These are phyloP conservation scores for Harpagus bidentatus DNA, from an alignment of 2,113 vertebrate species.

Conservation along the genomic window DNA sequence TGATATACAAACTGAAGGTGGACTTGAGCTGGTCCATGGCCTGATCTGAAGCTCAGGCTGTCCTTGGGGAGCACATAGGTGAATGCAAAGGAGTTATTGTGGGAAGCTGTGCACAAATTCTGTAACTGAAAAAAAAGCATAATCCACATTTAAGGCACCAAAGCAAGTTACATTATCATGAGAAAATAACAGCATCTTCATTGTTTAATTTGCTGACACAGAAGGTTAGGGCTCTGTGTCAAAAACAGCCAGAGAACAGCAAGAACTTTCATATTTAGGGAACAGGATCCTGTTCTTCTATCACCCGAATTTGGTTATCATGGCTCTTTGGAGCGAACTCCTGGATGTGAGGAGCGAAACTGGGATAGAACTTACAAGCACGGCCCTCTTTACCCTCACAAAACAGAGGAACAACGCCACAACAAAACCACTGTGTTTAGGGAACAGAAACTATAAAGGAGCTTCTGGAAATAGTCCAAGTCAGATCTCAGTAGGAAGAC, in stretches of 20 bases:
- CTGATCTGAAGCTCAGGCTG: not conserved
- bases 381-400: not conserved
- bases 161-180: not conserved
- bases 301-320: accelerated
- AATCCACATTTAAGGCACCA: not conserved
- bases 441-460: slow-evolving; percentile 9
- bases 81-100: not conserved
- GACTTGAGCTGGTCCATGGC: not conserved
- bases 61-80: not conserved
- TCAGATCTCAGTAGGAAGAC: not conserved
- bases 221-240: not conserved
- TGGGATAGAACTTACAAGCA: not conserved
- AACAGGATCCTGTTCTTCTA: not conserved
- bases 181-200: not conserved
- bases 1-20: not conserved
- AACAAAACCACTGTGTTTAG: not conserved
- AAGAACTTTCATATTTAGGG: not conserved
- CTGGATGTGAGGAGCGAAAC: not conserved
- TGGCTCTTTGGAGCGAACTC: not conserved
- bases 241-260: not conserved
- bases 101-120: not conserved
- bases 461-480: slow-evolving; percentile 25
- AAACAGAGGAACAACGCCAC: not conserved
- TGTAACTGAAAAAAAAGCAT: not conserved
- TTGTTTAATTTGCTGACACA: not conserved